Evolutionary conservation across 2,888 invertebrate genomes (phyloP).

Genomic region (Unio delphinus): DNA sequence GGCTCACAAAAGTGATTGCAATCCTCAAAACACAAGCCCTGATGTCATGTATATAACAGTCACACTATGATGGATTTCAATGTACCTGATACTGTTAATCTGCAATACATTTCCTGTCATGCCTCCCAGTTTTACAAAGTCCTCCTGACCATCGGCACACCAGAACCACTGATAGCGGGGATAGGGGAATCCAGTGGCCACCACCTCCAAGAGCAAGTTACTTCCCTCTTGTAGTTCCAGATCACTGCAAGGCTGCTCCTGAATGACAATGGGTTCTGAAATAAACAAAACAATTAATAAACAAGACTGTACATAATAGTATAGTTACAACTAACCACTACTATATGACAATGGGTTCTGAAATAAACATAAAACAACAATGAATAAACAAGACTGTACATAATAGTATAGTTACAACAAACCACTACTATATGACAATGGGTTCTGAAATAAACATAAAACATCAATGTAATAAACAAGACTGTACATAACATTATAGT

Average conservation of each 20-base stretch:
- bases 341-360: slow-evolving; percentile 11
- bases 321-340: too few relatives aligned
- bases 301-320: not conserved
- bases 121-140: slow-evolving; percentile 16
- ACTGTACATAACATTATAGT: not conserved
- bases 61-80: not conserved
- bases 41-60: too few relatives aligned
- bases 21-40: too few relatives aligned
- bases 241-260: slow-evolving; percentile 2
- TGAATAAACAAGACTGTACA: not conserved
- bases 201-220: slow-evolving; percentile 47
- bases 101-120: slow-evolving; percentile 21
- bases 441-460: slow-evolving; percentile 14
- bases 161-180: slow-evolving; percentile 69
- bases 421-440: too few relatives aligned
- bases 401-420: too few relatives aligned
- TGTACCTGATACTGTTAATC: slow-evolving; percentile 24
- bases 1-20: too few relatives aligned
- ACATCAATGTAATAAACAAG: not conserved
- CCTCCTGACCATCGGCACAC: slow-evolving; percentile 25
- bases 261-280: slow-evolving; percentile 33
- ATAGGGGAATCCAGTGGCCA: slow-evolving; percentile 69
- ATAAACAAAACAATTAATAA: not conserved
- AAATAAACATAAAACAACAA: not conserved
- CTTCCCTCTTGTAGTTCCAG: slow-evolving; percentile 44